Base-by-base conservation (phyloP, 1,140 invertebrate genomes). In the Hyposmocoma kahamanoa region DNA sequence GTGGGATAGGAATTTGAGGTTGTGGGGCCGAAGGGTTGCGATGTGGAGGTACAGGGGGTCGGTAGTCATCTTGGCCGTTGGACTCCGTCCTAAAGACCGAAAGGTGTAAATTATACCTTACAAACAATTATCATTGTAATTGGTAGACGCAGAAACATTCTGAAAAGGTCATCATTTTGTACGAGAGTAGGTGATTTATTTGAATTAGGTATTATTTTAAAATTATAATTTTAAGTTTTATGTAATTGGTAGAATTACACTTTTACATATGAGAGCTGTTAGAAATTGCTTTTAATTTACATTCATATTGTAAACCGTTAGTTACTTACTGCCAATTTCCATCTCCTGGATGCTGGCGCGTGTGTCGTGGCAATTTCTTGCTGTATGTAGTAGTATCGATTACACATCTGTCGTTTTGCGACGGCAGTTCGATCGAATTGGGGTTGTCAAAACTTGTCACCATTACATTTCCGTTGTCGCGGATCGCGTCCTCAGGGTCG, bases 11-110 rank as follows among this genome's bases (percentile, higher is more conserved):
- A 50, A 73, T 47, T 46, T 73, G 75, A 1, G 89, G 77, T 42
- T 72, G 67, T 51, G 78, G 77, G 42, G 72, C 62, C 30, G 90
- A 86, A 1, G 89, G 88, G 26, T 91, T 90, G 41, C 94, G 88
- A 69, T 96, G 95, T 0, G 95, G 95, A 9, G 95, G 95, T 22
- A 96, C 93, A 1, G 95, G 95, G 0, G 95, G 95, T 50, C 92
- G 90, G 71, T 95, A 95, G 45, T 94, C 89, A n/a, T n/a, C n/a
- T 46, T 86, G 81, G 20, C 72, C 51, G 47, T 61, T 51, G 2
- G 65, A 44, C 41, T 79, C 74, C 61, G 59, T 43, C 56, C 80
- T 84, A 62, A 17, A n/a, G 13, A 36, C 13, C 10, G 15, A 36
- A n/a, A 36, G 10, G 3, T n/a, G 45, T 54, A 60, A 63, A 57